Conservation (phyloP, 2,888 invertebrate species). For the Cyclophora albipunctata region DNA sequence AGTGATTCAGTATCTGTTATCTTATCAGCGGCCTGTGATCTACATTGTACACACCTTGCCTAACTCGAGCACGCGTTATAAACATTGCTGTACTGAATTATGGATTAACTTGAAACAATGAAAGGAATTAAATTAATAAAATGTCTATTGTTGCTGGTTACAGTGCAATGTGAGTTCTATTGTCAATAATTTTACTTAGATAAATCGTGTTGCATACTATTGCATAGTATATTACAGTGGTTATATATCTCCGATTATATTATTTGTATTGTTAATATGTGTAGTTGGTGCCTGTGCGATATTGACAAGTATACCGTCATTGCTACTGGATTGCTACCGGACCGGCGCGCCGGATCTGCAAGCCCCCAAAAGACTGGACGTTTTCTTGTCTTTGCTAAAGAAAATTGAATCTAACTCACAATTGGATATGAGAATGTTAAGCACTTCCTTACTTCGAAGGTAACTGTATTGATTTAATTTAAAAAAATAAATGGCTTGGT, state of each 20-base stretch:
- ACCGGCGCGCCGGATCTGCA: conserved; percentile 57
- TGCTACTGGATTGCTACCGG: conserved; percentile 76
- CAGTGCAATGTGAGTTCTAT: conserved; percentile 38
- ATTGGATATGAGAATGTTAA: conserved; percentile 72
- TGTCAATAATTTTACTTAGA: too few species aligned
- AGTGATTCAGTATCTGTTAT: conserved; percentile 51
- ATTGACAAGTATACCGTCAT: conserved; percentile 69
- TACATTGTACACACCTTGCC: conserved; percentile 34
- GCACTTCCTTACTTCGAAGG: conserved; percentile 75
- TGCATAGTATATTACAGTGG: too few species aligned
- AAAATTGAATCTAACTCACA: conserved; percentile 75
- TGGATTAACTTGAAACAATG: conserved; percentile 30
- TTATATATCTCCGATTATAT: too few species aligned
- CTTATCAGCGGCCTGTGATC: conserved; percentile 47
- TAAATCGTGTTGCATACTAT: too few species aligned
- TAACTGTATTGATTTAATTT: conserved; percentile 23
- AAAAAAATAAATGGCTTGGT: neutral
- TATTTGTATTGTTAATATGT: neutral
- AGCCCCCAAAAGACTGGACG: conserved; percentile 75
- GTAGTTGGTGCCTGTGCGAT: conserved; percentile 43
- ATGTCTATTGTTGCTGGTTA: conserved; percentile 4
- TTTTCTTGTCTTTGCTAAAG: conserved; percentile 76
- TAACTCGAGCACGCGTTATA: conserved; percentile 28
- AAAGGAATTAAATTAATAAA: conserved; percentile 6
- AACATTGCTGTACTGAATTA: conserved; percentile 20